Evolutionary conservation across 2,888 invertebrate species (phyloP).

Genomic region (Druceiella hillmani): DNA sequence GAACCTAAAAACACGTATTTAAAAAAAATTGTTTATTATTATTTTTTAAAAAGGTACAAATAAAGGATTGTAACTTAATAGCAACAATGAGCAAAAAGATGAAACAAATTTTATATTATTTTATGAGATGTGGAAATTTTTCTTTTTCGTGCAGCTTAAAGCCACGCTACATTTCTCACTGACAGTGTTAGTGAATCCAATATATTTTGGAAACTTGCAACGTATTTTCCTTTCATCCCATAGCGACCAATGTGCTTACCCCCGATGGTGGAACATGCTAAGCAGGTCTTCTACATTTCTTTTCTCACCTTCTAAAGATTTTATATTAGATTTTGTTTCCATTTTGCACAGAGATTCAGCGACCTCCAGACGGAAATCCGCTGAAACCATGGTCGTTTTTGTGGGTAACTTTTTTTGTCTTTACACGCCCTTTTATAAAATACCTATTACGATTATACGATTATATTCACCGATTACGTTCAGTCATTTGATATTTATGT

Average conservation of each 20-base stretch:
- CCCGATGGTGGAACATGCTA: conserved; percentile 10
- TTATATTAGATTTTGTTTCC: conserved; percentile 6
- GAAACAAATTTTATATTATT: neutral
- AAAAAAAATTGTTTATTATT: too few relatives aligned
- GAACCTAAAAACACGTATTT: too few relatives aligned
- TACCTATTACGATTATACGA: conserved; percentile 8
- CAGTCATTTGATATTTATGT: conserved; percentile 23
- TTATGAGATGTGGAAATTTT: conserved; percentile 2
- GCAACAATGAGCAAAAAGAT: neutral
- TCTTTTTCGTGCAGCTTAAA: neutral
- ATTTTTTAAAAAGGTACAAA: too few relatives aligned
- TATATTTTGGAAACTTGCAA: conserved; percentile 6
- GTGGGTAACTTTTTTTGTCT: neutral
- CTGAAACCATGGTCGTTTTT: neutral
- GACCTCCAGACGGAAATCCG: conserved; percentile 12
- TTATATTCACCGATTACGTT: conserved; percentile 24
- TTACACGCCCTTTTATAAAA: conserved; percentile 5
- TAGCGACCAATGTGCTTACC: conserved; percentile 7
- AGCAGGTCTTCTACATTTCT: conserved; percentile 11
- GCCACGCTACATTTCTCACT: too few relatives aligned
- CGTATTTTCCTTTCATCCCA: conserved; percentile 1
- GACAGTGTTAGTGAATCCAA: neutral
- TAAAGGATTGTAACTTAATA: too few relatives aligned
- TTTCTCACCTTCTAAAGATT: conserved; percentile 9
- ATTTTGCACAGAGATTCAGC: conserved; percentile 8